Evolutionary conservation across 2,888 invertebrate genomes (phyloP).

Genomic region (Autographa pulchrina): DNA sequence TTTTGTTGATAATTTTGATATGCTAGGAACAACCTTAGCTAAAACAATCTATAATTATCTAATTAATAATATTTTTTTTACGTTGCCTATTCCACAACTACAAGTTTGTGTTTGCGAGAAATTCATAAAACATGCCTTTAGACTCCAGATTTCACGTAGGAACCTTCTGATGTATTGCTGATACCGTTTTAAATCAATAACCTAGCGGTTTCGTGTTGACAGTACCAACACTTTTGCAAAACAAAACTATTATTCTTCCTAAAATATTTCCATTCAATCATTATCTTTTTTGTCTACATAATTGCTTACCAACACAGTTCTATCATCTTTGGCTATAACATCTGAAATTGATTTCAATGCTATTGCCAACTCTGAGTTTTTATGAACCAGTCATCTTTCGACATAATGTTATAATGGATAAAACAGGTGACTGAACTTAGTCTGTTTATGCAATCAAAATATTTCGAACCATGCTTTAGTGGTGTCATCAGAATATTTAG

Average conservation of each 20-base stretch:
- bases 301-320: background rate
- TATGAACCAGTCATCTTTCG: constrained; percentile 5
- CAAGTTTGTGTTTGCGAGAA: no score
- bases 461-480: constrained; percentile 7
- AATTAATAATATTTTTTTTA: no score
- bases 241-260: background rate
- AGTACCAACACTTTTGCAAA: background rate
- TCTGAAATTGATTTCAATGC: background rate
- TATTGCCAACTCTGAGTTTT: background rate
- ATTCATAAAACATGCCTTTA: no score
- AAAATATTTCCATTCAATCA: background rate
- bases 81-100: no score
- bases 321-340: background rate
- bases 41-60: no score
- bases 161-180: no score
- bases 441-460: constrained; percentile 43
- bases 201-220: background rate
- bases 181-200: no score
- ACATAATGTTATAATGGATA: constrained; percentile 31
- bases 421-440: constrained; percentile 21
- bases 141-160: no score
- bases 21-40: no score
- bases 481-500: constrained; percentile 29
- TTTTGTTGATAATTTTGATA: no score
- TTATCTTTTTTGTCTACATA: background rate